phyloP scores from a whole-genome alignment of 1,140 invertebrate species.

The Littorina saxatilis region DNA sequence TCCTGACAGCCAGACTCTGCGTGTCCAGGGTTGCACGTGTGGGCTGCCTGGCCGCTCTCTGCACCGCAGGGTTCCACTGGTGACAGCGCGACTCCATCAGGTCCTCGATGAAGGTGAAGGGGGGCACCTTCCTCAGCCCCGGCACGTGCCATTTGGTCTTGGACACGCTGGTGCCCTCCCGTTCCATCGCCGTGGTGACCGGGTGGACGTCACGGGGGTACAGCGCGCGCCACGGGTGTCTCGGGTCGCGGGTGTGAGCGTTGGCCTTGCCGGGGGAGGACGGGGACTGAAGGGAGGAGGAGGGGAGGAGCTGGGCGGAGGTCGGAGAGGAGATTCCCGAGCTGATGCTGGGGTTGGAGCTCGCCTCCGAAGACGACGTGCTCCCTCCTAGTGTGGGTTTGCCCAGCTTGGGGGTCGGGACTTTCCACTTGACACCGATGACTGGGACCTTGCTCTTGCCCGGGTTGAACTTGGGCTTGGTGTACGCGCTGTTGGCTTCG shows the following conservation, averaged over 20 bases:
- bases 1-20: neutral
- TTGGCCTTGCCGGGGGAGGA: neutral
- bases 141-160: conserved; percentile 62
- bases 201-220: conserved; percentile 59
- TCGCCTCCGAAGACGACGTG: neutral
- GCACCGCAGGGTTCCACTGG: neutral
- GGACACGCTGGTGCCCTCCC: conserved; percentile 56
- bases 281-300: neutral
- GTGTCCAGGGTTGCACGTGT: neutral
- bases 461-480: neutral
- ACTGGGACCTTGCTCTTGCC: conserved; percentile 20
- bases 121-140: neutral
- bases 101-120: conserved; percentile 28
- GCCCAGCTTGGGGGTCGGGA: conserved; percentile 8
- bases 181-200: conserved; percentile 56
- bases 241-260: neutral
- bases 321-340: neutral
- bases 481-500: neutral
- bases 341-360: neutral
- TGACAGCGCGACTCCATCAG: conserved; percentile 10
- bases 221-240: conserved; percentile 52
- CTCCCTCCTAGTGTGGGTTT: neutral
- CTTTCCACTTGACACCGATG: conserved; percentile 40
- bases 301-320: neutral
- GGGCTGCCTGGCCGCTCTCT: neutral